Percentiles rank a stretch among this genome's conserved stretches.
Evolutionary conservation across 2,113 vertebrate species (phyloP).

Genomic region (Phodopus roborovskii): DNA sequence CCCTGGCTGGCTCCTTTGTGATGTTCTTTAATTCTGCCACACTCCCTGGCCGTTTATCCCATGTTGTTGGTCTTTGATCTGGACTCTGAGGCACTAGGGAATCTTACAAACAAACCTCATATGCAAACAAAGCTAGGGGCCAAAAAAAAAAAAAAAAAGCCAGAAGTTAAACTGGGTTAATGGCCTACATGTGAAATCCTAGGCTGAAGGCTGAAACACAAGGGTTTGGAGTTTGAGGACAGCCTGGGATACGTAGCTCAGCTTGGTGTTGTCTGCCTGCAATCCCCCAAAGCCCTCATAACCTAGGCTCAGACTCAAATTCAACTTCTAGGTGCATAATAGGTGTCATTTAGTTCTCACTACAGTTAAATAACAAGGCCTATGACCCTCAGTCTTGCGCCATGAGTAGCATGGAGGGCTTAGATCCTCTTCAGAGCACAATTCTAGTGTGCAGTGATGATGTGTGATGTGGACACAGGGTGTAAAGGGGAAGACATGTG

Average conservation of each 20-base stretch:
- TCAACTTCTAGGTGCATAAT: not conserved
- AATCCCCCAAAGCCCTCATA: not conserved
- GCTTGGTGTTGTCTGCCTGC: not conserved
- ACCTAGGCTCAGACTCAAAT: not conserved
- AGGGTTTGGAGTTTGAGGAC: not conserved
- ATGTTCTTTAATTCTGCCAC: constrained; percentile 34
- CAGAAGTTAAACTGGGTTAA: not conserved
- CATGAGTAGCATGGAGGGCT: not conserved
- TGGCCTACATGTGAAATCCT: not conserved
- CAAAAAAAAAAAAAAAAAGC: not conserved
- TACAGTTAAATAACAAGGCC: not conserved
- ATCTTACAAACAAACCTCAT: not conserved
- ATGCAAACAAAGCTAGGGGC: not conserved
- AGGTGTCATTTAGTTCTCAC: not conserved
- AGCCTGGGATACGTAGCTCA: not conserved
- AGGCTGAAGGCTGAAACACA: not conserved
- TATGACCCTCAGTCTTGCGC: not conserved
- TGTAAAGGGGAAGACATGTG: too few species aligned
- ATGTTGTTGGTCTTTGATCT: constrained; percentile 27
- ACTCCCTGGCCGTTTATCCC: not conserved
- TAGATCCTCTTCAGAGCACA: not conserved
- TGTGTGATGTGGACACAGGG: not conserved
- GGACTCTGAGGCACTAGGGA: not conserved
- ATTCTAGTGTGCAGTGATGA: not conserved
- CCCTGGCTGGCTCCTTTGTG: not conserved